Conservation (phyloP, 92 coral and sea anemone genomes). For the Epizoanthus stellaris region DNA sequence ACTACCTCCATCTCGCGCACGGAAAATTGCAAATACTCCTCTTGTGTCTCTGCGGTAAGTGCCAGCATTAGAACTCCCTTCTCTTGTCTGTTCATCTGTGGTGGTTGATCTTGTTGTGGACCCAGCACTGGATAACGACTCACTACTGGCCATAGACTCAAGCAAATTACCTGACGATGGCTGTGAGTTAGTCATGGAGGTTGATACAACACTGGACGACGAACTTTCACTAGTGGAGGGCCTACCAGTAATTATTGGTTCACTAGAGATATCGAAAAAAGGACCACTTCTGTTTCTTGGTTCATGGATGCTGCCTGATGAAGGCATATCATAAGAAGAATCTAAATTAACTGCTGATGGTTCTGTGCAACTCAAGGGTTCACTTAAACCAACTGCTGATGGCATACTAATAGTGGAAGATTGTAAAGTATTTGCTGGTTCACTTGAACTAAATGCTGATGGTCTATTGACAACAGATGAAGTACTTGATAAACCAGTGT, state of each 20-base stretch:
- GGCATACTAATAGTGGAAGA: not conserved
- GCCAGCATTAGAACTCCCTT: not conserved
- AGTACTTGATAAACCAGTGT: not conserved
- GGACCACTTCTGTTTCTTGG: not conserved
- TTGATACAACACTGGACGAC: not conserved
- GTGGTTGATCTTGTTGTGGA: not conserved
- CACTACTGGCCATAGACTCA: too few relatives aligned
- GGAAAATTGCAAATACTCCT: slow-evolving; percentile 83
- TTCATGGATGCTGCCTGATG: not conserved
- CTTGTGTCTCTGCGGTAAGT: slow-evolving; percentile 51
- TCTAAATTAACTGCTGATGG: not conserved
- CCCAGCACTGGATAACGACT: too few relatives aligned
- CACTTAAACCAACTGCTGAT: not conserved
- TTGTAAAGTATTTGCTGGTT: not conserved
- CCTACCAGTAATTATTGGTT: not conserved
- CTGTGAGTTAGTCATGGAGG: not conserved
- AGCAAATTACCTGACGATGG: not conserved
- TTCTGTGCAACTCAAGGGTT: not conserved
- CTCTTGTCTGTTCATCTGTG: not conserved
- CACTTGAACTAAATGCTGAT: not conserved
- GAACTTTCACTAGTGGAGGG: not conserved
- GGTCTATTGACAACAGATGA: not conserved
- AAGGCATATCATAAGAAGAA: too few relatives aligned
- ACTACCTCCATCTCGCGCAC: slow-evolving; percentile 70
- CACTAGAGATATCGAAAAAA: not conserved